Evolutionary conservation across 2,888 invertebrate genomes (phyloP).

Genomic region (Agapostemon virescens): DNA sequence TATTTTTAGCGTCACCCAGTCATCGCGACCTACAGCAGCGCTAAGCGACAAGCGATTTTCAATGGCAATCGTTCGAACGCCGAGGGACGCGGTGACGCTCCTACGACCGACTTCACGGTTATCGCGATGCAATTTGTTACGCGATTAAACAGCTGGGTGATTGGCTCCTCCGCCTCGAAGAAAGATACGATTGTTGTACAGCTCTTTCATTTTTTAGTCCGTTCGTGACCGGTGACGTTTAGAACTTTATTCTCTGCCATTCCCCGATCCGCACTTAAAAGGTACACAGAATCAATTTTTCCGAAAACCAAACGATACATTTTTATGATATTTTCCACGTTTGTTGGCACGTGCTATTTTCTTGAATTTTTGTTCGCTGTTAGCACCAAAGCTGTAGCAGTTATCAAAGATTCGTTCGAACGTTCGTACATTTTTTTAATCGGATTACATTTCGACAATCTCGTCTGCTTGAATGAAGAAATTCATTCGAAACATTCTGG

Average conservation of each 20-base stretch:
- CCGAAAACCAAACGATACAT: neutral
- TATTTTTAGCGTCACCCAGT: constrained; percentile 68
- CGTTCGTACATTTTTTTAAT: too few relatives aligned
- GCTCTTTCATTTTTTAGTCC: neutral
- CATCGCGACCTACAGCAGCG: constrained; percentile 66
- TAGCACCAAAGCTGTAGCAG: too few relatives aligned
- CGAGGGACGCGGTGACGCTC: constrained; percentile 9
- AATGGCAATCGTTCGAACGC: constrained; percentile 62
- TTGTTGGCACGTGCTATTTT: neutral
- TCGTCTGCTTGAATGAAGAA: too few relatives aligned
- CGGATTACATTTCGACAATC: too few relatives aligned
- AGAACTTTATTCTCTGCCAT: neutral
- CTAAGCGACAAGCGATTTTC: constrained; percentile 59
- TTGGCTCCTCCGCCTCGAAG: neutral
- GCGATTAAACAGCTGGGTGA: neutral
- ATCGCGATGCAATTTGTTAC: neutral
- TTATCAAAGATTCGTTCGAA: neutral
- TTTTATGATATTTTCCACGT: neutral
- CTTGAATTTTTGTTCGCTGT: neutral
- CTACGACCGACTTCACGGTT: neutral
- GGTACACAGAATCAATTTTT: neutral
- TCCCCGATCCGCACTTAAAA: neutral
- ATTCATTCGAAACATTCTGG: too few relatives aligned
- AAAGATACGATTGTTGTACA: neutral
- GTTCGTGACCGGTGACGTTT: neutral